Percentiles rank a stretch among this genome's conserved stretches.
These are phyloP conservation scores for Anthoscopus minutus DNA, from an alignment of 2,113 vertebrate species.

Conservation along the genomic window DNA sequence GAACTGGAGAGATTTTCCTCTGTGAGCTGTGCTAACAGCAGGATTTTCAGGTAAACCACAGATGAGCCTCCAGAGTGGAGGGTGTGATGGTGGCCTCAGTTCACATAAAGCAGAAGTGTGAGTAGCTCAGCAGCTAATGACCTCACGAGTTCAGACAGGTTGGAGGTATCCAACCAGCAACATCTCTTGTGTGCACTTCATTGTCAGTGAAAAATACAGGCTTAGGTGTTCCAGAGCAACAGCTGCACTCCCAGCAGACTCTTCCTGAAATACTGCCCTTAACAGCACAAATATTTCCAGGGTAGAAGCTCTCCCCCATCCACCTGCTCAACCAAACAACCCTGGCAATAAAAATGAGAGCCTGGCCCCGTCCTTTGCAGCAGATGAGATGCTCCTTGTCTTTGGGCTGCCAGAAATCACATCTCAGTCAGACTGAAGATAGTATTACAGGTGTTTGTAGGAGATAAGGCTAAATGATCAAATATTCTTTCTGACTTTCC, in stretches of 20 bases:
- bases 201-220: not conserved
- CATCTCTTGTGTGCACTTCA: not conserved
- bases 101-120: not conserved
- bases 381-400: not conserved
- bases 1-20: not conserved
- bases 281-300: not conserved
- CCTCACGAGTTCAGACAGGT: conserved; percentile 15
- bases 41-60: not conserved
- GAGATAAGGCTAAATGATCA: not conserved
- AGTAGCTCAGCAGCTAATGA: not conserved
- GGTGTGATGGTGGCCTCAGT: not conserved
- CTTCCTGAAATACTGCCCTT: not conserved
- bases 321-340: not conserved
- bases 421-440: not conserved
- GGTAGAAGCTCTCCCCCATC: not conserved
- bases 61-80: not conserved
- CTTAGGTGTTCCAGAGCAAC: not conserved
- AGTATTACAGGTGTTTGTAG: not conserved
- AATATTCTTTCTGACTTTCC: not conserved
- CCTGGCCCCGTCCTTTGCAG: not conserved
- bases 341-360: not conserved
- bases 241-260: not conserved
- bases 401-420: not conserved
- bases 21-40: not conserved
- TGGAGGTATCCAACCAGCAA: not conserved